Evolutionary conservation across 2,113 vertebrate species (phyloP).

Genomic region (Callaeas wilsoni): DNA sequence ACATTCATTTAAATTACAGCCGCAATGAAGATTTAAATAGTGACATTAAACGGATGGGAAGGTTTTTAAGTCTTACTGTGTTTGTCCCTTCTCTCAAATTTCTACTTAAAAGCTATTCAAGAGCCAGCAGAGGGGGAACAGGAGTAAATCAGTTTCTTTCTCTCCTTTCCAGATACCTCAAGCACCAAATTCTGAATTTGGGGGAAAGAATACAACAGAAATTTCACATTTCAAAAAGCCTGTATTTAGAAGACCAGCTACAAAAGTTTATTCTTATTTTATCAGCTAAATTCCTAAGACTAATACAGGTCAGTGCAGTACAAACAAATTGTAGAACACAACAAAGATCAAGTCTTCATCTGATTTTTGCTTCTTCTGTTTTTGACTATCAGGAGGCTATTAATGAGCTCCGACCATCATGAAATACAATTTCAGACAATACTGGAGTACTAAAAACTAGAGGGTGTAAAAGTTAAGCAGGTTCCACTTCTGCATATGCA

Average conservation of each 20-base stretch:
- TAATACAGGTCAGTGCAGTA: not conserved
- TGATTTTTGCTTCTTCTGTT: not conserved
- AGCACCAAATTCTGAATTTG: not conserved
- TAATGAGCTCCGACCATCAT: not conserved
- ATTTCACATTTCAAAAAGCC: not conserved
- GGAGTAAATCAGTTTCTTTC: not conserved
- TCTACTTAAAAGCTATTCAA: not conserved
- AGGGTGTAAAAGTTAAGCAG: not conserved
- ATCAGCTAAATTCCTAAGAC: not conserved
- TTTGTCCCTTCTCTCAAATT: not conserved
- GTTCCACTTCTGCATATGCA: not conserved
- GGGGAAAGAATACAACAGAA: not conserved
- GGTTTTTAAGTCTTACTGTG: not conserved
- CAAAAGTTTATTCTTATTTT: not conserved
- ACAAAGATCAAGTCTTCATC: not conserved
- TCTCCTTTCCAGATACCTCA: not conserved
- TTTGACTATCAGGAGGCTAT: not conserved
- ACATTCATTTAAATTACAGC: not conserved
- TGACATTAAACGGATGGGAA: not conserved
- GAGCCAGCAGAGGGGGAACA: not conserved
- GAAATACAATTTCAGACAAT: not conserved
- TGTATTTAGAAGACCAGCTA: not conserved
- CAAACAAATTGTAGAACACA: not conserved
- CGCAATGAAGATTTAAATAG: not conserved
- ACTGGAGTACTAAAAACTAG: not conserved